A percentile compares a stretch with the other conserved stretches of the same genome.
These are phyloP conservation scores for Drosophila virilis DNA, from an alignment of 1,140 invertebrate species.

Conservation along the genomic window DNA sequence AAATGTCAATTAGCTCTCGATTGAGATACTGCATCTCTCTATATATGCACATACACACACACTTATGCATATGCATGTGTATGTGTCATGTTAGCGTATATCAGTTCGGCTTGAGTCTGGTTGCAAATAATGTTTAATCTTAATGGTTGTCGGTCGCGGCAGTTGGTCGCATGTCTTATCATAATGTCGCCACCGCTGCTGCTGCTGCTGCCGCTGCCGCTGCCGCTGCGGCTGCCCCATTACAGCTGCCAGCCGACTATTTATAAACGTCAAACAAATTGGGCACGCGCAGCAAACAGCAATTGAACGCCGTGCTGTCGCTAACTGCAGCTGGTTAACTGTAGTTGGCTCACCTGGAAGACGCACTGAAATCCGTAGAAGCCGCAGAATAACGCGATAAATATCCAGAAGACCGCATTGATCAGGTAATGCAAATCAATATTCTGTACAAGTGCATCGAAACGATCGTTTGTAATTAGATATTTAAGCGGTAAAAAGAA, in stretches of 20 bases:
- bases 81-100: not conserved
- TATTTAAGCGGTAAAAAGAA: slow-evolving; percentile 81
- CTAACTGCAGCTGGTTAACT: not conserved
- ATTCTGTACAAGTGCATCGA: slow-evolving; percentile 74
- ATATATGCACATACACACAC: not conserved
- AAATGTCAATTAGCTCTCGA: slow-evolving; percentile 31
- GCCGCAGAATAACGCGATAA: slow-evolving; percentile 67
- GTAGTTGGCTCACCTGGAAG: slow-evolving; percentile 65
- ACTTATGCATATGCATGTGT: not conserved
- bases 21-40: not conserved
- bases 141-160: slow-evolving; percentile 12
- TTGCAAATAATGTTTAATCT: slow-evolving; percentile 19
- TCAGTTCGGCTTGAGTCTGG: slow-evolving; percentile 1
- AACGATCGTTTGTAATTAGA: slow-evolving; percentile 77
- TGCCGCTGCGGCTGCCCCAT: slow-evolving; percentile 12
- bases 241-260: slow-evolving; percentile 59
- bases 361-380: slow-evolving; percentile 73
- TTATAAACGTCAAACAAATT: slow-evolving; percentile 63
- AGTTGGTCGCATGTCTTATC: slow-evolving; percentile 7
- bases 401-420: slow-evolving; percentile 82
- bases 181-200: slow-evolving; percentile 1
- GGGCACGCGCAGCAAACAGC: slow-evolving; percentile 48
- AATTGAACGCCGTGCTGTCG: slow-evolving; percentile 21
- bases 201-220: not conserved
- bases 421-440: slow-evolving; percentile 79